Base-by-base conservation (phyloP, 2,888 invertebrate species). In the Myopa tessellatipennis region DNA sequence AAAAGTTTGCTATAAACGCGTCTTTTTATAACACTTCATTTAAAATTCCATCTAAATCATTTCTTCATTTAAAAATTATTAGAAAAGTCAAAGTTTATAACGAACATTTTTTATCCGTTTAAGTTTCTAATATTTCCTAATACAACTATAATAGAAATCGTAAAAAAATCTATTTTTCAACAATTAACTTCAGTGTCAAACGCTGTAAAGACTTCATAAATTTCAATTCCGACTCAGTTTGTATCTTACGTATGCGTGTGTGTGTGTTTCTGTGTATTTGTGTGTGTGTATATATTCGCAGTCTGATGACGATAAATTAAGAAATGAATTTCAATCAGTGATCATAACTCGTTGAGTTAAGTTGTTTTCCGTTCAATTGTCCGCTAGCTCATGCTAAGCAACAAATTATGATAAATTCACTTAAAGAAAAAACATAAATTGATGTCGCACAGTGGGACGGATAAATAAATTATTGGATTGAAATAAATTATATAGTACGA, bases 241-340 rank as follows among this genome's bases (percentile, higher is more conserved):
- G 68, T 58, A 34, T 34, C 60, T 58, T 68, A 14, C n/a, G 74
- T 36, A 58, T 12, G 65, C 16, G 36, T 38, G 38, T 12, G 34
- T 65, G 14, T 34, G 38, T 65, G 4, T 38, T 1, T 34, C 4
- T 65, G 38, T 38, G 26, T 34, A 12, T 14, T 6, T 16, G 55
- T n/a, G 55, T 55, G 14, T 6, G 16, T n/a, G 1, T n/a, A 12
- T n/a, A 5, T 55, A 10, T 55, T 38, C 12, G n/a, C 67, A 12
- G 26, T 7, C 74, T 60, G 60, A 83, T 82, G 84, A 82, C 85
- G 83, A 85, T 85, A 87, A 87, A 87, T 86, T 85, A 85, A 88
- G 87, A 86, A 88, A 88, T 88, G 88, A 88, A 88, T 88, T 87
- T 88, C 88, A 88, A 88, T 88, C 76, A 80, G 67, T 55, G 76